phyloP scores from a whole-genome alignment of 2,888 invertebrate genomes.

The Himalopsyche japonica region DNA sequence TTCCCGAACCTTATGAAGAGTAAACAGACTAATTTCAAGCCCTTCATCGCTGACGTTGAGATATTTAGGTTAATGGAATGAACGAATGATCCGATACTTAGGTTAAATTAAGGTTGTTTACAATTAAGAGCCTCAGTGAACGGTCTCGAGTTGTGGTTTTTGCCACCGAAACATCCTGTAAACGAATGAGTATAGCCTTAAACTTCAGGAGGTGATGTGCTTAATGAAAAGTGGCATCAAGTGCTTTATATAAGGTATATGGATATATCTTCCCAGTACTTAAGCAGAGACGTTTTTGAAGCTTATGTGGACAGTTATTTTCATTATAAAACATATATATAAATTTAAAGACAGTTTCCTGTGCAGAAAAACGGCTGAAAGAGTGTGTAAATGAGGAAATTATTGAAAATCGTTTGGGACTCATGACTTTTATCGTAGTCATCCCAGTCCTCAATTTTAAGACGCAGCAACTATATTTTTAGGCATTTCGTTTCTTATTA shows the following conservation, averaged over 20 bases:
- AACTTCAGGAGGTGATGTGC: background rate
- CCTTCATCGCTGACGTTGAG: background rate
- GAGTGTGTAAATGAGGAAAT: too few species aligned
- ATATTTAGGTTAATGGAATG: background rate
- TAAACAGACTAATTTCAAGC: background rate
- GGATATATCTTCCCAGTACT: too few species aligned
- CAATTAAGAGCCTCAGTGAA: background rate
- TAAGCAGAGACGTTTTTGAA: too few species aligned
- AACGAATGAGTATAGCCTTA: background rate
- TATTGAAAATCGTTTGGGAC: too few species aligned
- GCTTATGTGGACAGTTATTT: too few species aligned
- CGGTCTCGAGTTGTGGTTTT: background rate
- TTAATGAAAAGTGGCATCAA: background rate
- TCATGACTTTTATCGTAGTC: too few species aligned
- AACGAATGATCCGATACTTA: background rate
- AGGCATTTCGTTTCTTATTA: too few species aligned
- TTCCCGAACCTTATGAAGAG: background rate
- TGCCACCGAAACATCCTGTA: background rate
- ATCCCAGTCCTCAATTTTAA: too few species aligned
- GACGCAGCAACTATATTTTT: too few species aligned
- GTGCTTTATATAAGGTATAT: background rate
- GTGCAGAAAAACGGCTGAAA: too few species aligned
- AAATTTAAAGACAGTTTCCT: too few species aligned
- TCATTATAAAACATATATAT: too few species aligned
- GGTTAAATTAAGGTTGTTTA: background rate